Percentiles rank a stretch among this genome's conserved stretches.
phyloP scores from a whole-genome alignment of 2,888 invertebrate genomes.

The Scrobipalpa atriplicella region DNA sequence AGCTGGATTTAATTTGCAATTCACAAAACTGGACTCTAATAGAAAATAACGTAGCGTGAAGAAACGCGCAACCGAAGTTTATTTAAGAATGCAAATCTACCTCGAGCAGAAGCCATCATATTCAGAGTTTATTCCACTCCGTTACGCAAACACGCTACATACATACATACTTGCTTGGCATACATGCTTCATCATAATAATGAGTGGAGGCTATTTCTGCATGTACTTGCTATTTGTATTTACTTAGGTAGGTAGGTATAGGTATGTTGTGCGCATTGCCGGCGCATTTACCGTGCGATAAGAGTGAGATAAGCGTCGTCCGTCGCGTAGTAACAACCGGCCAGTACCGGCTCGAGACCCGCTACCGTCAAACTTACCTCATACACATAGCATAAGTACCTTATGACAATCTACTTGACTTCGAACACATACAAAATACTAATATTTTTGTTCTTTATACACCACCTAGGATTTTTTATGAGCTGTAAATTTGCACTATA shows the following conservation, averaged over 20 bases:
- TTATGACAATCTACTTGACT: background rate
- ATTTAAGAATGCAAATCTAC: background rate
- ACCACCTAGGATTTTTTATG: background rate
- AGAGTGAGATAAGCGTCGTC: background rate
- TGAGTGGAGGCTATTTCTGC: background rate
- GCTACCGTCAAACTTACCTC: slow-evolving; percentile 10
- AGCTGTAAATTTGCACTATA: background rate
- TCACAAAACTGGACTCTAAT: no score
- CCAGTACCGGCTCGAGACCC: background rate
- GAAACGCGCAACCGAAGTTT: background rate
- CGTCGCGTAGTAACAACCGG: background rate
- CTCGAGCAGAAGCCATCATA: background rate
- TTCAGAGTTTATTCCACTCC: background rate
- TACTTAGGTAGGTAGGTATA: background rate
- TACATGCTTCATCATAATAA: slow-evolving; percentile 3
- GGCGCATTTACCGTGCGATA: slow-evolving; percentile 11
- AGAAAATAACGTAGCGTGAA: no score
- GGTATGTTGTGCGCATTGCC: background rate
- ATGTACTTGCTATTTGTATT: background rate
- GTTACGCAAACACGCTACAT: background rate
- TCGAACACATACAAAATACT: background rate
- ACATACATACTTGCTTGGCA: no score
- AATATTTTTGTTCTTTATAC: slow-evolving; percentile 9
- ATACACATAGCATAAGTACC: background rate
- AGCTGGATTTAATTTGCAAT: no score